These are phyloP conservation scores for Stratiomys singularior DNA, from an alignment of 2,888 invertebrate genomes.

Conservation along the genomic window DNA sequence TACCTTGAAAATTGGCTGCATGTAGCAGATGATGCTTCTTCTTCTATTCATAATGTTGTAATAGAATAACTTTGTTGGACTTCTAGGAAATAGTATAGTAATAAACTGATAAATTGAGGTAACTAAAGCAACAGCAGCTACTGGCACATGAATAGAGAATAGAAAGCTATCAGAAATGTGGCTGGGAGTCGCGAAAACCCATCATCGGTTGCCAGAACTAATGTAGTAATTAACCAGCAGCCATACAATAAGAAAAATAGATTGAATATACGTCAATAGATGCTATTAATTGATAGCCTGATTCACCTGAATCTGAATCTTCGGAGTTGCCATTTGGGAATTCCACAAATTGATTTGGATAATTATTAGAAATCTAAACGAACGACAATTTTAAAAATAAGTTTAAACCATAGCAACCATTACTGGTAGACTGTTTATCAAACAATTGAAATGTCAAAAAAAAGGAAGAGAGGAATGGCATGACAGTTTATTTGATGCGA, in stretches of 20 bases:
- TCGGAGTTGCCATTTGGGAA: neutral
- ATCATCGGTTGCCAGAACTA: constrained; percentile 32
- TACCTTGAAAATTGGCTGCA: neutral
- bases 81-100: neutral
- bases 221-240: constrained; percentile 35
- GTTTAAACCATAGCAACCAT: no score
- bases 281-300: no score
- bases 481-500: no score
- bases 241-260: constrained; percentile 15
- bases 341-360: no score
- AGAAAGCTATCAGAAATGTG: constrained; percentile 19
- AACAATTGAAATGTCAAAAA: no score
- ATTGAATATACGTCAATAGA: neutral
- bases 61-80: neutral
- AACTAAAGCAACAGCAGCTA: neutral
- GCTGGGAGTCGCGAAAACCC: constrained; percentile 14
- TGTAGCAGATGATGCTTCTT: no score
- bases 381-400: no score
- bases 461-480: no score
- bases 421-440: no score
- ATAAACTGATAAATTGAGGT: neutral
- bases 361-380: no score
- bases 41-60: no score
- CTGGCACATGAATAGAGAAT: neutral
- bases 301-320: neutral